Base-by-base conservation (phyloP, 2,113 vertebrate genomes). In the Cololabis saira region DNA sequence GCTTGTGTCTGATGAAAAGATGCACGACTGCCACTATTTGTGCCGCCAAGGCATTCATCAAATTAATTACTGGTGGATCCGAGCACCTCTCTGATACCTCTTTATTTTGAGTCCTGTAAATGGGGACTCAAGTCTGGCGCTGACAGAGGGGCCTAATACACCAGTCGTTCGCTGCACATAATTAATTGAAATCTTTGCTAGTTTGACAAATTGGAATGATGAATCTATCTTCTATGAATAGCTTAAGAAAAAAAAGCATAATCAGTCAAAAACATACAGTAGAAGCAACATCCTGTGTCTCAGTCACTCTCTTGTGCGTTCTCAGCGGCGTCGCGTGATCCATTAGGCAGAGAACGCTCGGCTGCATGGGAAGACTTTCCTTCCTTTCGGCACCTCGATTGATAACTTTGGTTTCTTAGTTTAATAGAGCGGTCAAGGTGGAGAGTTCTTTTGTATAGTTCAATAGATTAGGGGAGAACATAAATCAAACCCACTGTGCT, bases 131-230 rank as follows among this genome's bases (percentile, higher is more conserved):
- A 47, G 95, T 94, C 95, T 93, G 90, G 94, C 89, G 86, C 92
- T 98, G 96, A 97, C 96, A 98, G 86, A 89, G 84, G 85, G 90
- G 92, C 92, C 91, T 93, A 94, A 95, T 94, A 88, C 93, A 90
- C 92, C 92, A 86, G 94, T 92, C 92, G 93, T 92, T 94, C 85
- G 66, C 81, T 85, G 87, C 92, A 94, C 93, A 94, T 98, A 96
- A 99, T 98, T 98, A 98, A 98, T 98, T 96, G 96, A 97, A 93
- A 96, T 95, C 95, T 92, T 94, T 92, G 92, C 95, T 93, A 94
- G 93, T 94, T 96, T 99, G 97, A 98, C 97, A 99, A 99, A 99
- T 99, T 99, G 96, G 96, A 95, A 97, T 99, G 97, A 99, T 99
- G 95, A 97, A 99, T 98, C 96, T 97, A 95, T 96, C 95, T 93